Evolutionary conservation across 1,140 invertebrate species (phyloP).

Genomic region (Limonius californicus): DNA sequence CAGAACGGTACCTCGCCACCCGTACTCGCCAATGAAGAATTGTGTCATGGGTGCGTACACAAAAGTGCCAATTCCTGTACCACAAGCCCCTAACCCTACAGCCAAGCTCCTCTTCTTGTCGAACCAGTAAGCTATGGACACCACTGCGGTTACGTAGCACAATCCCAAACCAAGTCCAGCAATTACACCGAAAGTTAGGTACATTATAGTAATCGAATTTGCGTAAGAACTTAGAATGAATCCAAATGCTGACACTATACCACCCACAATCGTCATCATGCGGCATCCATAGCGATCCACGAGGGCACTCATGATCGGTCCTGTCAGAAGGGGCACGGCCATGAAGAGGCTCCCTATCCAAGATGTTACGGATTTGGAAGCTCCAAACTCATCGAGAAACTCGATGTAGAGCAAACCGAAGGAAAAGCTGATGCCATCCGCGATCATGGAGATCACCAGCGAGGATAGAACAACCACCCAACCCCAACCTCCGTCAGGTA

Average conservation of each 20-base stretch:
- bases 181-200: slow-evolving; percentile 82
- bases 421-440: slow-evolving; percentile 92
- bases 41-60: slow-evolving; percentile 79
- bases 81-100: slow-evolving; percentile 87
- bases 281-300: slow-evolving; percentile 76
- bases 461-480: slow-evolving; percentile 87
- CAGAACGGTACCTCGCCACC: slow-evolving; percentile 83
- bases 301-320: slow-evolving; percentile 80
- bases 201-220: slow-evolving; percentile 70
- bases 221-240: slow-evolving; percentile 76
- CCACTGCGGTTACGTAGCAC: slow-evolving; percentile 86
- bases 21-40: slow-evolving; percentile 69
- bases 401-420: slow-evolving; percentile 87
- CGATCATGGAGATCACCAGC: slow-evolving; percentile 84
- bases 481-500: slow-evolving; percentile 75
- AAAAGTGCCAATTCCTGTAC: slow-evolving; percentile 82
- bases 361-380: slow-evolving; percentile 76
- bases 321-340: slow-evolving; percentile 81
- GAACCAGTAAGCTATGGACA: slow-evolving; percentile 94
- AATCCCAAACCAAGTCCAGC: slow-evolving; percentile 82
- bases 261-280: slow-evolving; percentile 74
- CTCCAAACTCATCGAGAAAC: slow-evolving; percentile 79
- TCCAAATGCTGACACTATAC: slow-evolving; percentile 70
- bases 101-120: slow-evolving; percentile 89
- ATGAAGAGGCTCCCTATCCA: slow-evolving; percentile 88